These are phyloP conservation scores for Gavia stellata DNA, from an alignment of 2,113 vertebrate species.

Conservation along the genomic window DNA sequence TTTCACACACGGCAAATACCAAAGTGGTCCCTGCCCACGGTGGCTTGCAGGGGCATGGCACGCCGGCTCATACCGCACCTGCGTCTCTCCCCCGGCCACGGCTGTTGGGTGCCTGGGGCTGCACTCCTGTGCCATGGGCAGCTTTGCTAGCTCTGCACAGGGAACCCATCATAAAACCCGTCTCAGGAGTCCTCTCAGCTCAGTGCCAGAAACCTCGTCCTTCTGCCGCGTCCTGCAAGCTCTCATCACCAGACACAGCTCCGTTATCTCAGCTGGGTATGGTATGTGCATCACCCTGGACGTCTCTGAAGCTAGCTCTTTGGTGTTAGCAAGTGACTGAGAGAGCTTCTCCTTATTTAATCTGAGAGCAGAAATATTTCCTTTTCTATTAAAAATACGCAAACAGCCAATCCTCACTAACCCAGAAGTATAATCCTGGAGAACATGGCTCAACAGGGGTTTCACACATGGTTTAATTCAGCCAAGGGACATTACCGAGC, in stretches of 20 bases:
- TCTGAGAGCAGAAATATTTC: neutral
- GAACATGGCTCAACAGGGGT: neutral
- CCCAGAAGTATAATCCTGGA: neutral
- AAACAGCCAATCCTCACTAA: no score
- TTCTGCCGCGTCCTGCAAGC: neutral
- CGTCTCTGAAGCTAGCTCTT: neutral
- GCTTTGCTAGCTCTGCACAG: fast-evolving
- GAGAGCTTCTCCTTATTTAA: neutral
- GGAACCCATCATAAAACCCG: fast-evolving
- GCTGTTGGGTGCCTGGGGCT: neutral
- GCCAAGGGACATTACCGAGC: neutral
- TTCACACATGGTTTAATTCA: neutral
- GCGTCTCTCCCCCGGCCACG: fast-evolving
- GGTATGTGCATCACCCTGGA: fast-evolving
- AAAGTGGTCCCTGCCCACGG: fast-evolving
- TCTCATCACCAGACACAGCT: fast-evolving
- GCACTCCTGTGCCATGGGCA: neutral
- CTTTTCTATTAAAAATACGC: neutral
- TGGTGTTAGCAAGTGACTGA: neutral
- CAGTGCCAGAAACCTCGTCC: neutral
- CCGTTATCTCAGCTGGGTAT: fast-evolving
- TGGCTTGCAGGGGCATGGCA: no score
- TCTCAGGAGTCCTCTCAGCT: neutral
- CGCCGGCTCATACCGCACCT: fast-evolving
- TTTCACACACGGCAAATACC: fast-evolving